phyloP scores from a whole-genome alignment of 1,140 invertebrate genomes.

The Drosophila carrolli region DNA sequence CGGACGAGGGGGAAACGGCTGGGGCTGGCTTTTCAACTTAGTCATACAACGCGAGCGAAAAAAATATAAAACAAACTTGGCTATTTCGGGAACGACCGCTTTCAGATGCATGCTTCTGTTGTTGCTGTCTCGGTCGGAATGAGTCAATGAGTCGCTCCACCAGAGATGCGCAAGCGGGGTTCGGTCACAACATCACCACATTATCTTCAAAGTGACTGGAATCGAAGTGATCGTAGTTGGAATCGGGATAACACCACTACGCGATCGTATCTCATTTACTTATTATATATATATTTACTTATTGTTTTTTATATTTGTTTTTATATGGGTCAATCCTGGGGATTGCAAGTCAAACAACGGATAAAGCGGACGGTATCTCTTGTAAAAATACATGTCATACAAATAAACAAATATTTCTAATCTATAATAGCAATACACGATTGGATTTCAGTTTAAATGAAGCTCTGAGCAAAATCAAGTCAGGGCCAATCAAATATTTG shows the following conservation, averaged over 20 bases:
- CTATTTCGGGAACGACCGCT: slow-evolving; percentile 76
- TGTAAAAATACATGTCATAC: too few relatives aligned
- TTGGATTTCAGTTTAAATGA: too few relatives aligned
- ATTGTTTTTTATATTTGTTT: background rate
- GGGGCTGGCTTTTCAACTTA: slow-evolving; percentile 37
- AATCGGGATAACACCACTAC: too few relatives aligned
- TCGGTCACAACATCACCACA: background rate
- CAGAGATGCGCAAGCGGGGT: slow-evolving; percentile 27
- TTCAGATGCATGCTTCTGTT: slow-evolving; percentile 40
- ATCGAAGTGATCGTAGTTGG: too few relatives aligned
- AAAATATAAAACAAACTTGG: slow-evolving; percentile 54
- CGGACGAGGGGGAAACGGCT: background rate
- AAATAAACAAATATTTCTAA: too few relatives aligned
- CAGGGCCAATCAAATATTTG: too few relatives aligned
- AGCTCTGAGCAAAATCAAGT: too few relatives aligned
- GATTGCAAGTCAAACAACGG: too few relatives aligned
- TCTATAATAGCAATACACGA: too few relatives aligned
- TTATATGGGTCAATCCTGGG: background rate
- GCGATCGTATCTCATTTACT: too few relatives aligned
- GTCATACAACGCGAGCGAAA: slow-evolving; percentile 44
- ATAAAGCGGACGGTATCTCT: too few relatives aligned
- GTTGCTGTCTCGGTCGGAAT: slow-evolving; percentile 17
- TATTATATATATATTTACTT: too few relatives aligned
- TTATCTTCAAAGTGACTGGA: background rate
- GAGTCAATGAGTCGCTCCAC: slow-evolving; percentile 20